Base-by-base conservation (phyloP, 2,113 vertebrate species). In the Lathamus discolor region DNA sequence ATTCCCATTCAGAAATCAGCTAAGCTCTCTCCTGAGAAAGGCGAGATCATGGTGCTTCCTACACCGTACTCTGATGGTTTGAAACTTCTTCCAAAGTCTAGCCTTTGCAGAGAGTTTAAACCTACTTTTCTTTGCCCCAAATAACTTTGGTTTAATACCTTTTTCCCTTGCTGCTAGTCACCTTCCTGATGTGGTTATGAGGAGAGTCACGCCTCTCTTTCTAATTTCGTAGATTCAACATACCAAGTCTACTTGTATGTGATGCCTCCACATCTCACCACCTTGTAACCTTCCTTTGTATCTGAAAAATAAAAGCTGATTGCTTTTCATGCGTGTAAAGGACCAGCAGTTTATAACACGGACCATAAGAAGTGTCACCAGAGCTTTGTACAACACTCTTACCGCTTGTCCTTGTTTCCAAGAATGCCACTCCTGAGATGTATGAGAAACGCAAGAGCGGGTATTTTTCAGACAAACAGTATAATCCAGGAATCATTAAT, bases 401-500 rank as follows among this genome's bases (percentile, higher is more conserved):
- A 67, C 57, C 27, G 23, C 29, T 51, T 72, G 13, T 22, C 7
- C 20, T 70, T 46, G 18, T 39, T 5, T 3, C 33, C 27, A 66
- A 35, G 41, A 62, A 44, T 59, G 27, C 13, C 51, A 14, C 3
- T 89, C 64, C 43, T 67, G 51, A 62, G 55, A 51, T 37, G 13
- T 2, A 5, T 4, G 4, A 44, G 35, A 89, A 81, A 13, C 33
- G 54, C 33, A 54, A 18, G 20, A 3, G 33, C 2, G 1, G 5
- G 0, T 4, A 31, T n/a, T 27, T 9, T 52, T 9, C 7, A 19
- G n/a, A 7, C n/a, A 48, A 79, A 49, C 23, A 10, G 9, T 29
- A 33, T 28, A 67, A 78, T 22, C 7, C 28, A 44, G 78, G 84
- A 92, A 46, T 87, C 69, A 59, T 90, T 74, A 85, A 64, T 68